Evolutionary conservation across 92 coral and sea anemone genomes (phyloP).

Genomic region (Phenganax marumi): DNA sequence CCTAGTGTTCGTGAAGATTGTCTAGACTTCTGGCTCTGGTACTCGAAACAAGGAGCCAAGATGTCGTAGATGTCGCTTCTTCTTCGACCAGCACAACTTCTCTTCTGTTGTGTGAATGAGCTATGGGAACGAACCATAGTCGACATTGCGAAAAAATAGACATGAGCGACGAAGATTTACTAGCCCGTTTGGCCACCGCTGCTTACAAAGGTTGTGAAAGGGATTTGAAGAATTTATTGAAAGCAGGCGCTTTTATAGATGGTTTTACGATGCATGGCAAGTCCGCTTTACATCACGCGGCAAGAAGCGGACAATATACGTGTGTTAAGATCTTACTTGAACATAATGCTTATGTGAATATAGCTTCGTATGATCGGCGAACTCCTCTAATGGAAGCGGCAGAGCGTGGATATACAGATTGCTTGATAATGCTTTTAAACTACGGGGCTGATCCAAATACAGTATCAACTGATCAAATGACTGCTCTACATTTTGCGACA

Average conservation of each 20-base stretch:
- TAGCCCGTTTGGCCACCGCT: slow-evolving; percentile 85
- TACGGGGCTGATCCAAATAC: slow-evolving; percentile 95
- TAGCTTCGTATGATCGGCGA: slow-evolving; percentile 94
- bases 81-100: slow-evolving; percentile 57
- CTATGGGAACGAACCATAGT: slow-evolving; percentile 97
- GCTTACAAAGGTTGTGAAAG: slow-evolving; percentile 98
- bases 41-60: slow-evolving; percentile 76
- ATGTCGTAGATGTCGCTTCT: slow-evolving; percentile 73
- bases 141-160: slow-evolving; percentile 89
- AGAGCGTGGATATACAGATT: slow-evolving; percentile 95
- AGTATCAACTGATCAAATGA: slow-evolving; percentile 94
- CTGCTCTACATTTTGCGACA: slow-evolving; percentile 97
- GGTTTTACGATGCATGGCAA: slow-evolving; percentile 97
- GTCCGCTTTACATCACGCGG: slow-evolving; percentile 99
- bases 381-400: slow-evolving; percentile 98
- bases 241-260: slow-evolving; percentile 96
- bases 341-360: slow-evolving; percentile 93
- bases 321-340: slow-evolving; percentile 93
- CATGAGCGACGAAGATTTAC: slow-evolving; percentile 91
- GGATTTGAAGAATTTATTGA: slow-evolving; percentile 85
- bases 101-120: slow-evolving; percentile 64
- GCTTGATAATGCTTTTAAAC: slow-evolving; percentile 89
- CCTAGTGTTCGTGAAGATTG: slow-evolving; percentile 39
- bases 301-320: slow-evolving; percentile 90
- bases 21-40: slow-evolving; percentile 55